phyloP scores from a whole-genome alignment of 1,140 invertebrate species.

The Tribolium castaneum region DNA sequence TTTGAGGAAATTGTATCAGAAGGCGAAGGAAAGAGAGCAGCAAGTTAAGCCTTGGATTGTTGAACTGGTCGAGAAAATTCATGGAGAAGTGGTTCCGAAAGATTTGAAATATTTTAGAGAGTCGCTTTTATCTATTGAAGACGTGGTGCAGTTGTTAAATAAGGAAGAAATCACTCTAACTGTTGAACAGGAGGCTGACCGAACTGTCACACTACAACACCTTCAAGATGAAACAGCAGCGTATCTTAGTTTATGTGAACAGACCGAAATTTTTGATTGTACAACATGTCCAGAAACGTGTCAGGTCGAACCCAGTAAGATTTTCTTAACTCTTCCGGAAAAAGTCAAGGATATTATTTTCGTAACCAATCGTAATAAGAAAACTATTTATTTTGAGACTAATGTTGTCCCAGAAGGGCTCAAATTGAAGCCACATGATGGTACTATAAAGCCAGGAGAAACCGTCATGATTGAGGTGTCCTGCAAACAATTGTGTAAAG shows the following conservation, averaged over 20 bases:
- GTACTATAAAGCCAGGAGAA: slow-evolving; percentile 45
- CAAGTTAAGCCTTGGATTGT: slow-evolving; percentile 47
- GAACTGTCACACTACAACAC: slow-evolving; percentile 46
- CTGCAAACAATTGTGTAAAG: not conserved
- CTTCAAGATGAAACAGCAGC: slow-evolving; percentile 53
- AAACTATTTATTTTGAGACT: slow-evolving; percentile 48
- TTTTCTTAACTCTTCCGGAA: slow-evolving; percentile 49
- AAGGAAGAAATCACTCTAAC: slow-evolving; percentile 53
- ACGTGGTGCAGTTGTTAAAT: slow-evolving; percentile 47
- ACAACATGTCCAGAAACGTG: slow-evolving; percentile 36
- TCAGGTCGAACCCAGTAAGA: slow-evolving; percentile 48
- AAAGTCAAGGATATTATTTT: slow-evolving; percentile 52
- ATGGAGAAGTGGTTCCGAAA: slow-evolving; percentile 51
- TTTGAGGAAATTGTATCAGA: slow-evolving; percentile 52
- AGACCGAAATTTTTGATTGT: slow-evolving; percentile 41
- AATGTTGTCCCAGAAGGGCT: slow-evolving; percentile 43
- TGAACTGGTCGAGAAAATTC: slow-evolving; percentile 49
- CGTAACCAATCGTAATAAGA: slow-evolving; percentile 47
- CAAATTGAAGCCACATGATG: slow-evolving; percentile 43
- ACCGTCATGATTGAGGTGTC: slow-evolving; percentile 46
- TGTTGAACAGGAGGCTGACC: slow-evolving; percentile 54
- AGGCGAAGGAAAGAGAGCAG: slow-evolving; percentile 46
- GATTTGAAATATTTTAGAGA: slow-evolving; percentile 53
- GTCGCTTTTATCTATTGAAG: slow-evolving; percentile 35
- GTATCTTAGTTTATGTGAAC: slow-evolving; percentile 52